phyloP scores from a whole-genome alignment of 1,140 invertebrate species.

The Drosophila athabasca region DNA sequence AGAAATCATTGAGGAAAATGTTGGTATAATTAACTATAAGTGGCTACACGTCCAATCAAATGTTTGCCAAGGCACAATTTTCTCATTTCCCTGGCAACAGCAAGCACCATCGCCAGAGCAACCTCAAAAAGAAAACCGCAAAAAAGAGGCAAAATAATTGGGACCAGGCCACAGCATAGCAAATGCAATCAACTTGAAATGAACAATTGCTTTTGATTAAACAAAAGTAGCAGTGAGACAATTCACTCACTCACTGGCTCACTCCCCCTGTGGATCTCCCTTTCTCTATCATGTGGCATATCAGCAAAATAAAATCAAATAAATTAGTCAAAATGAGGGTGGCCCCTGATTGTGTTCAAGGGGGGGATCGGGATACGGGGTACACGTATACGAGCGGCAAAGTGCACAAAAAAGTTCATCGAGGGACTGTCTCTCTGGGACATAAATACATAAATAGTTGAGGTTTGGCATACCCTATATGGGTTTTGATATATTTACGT shows the following conservation, averaged over 20 bases:
- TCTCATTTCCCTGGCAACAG: too few species aligned
- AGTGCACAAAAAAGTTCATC: conserved; percentile 55
- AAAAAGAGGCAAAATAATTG: conserved; percentile 15
- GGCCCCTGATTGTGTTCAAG: conserved; percentile 52
- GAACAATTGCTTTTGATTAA: conserved; percentile 81
- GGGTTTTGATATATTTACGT: too few species aligned
- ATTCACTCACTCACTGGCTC: conserved; percentile 12
- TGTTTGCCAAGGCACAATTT: too few species aligned
- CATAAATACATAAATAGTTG: conserved; percentile 43
- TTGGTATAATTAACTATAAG: too few species aligned
- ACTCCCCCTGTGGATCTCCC: conserved; percentile 22
- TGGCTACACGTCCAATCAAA: too few species aligned
- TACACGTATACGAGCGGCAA: conserved; percentile 26
- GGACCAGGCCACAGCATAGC: conserved; percentile 12
- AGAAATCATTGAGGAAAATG: conserved; percentile 6
- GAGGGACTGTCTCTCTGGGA: conserved; percentile 13
- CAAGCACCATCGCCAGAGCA: not conserved
- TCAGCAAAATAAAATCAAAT: conserved; percentile 74
- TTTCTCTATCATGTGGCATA: conserved; percentile 32
- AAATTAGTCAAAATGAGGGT: conserved; percentile 81
- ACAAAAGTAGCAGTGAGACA: conserved; percentile 70
- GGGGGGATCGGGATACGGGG: conserved; percentile 3
- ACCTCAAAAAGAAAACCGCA: conserved; percentile 19
- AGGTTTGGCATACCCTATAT: conserved; percentile 27
- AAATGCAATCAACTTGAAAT: conserved; percentile 68